phyloP scores from a whole-genome alignment of 2,113 vertebrate genomes.

The Erythrolamprus reginae region DNA sequence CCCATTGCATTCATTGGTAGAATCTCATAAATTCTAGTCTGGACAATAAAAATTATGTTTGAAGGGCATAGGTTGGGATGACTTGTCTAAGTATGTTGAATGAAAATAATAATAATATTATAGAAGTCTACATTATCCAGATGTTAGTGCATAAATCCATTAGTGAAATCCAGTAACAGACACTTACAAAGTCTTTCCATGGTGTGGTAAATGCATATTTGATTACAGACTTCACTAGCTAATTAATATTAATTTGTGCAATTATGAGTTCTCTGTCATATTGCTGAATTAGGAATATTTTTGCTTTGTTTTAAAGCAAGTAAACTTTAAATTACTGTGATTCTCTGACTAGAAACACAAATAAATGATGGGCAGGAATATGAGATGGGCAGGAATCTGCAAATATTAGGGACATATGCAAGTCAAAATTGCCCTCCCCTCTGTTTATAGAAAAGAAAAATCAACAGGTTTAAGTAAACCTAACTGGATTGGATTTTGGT shows the following conservation, averaged over 20 bases:
- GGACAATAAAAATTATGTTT: neutral
- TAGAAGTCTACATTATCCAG: neutral
- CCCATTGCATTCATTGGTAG: neutral
- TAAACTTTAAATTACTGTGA: neutral
- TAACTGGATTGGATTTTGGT: neutral
- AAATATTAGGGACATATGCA: neutral
- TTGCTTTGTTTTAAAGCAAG: neutral
- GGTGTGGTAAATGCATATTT: neutral
- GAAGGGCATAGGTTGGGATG: neutral
- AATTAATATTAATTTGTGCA: neutral
- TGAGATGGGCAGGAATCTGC: neutral
- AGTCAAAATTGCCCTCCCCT: neutral
- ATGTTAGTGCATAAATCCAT: neutral
- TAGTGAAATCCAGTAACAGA: neutral
- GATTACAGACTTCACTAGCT: neutral
- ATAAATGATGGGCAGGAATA: neutral
- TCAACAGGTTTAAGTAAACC: neutral
- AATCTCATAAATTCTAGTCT: neutral
- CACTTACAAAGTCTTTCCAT: neutral
- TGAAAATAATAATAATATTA: neutral
- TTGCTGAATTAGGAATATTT: neutral
- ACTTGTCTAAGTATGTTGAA: neutral
- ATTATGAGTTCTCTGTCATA: neutral
- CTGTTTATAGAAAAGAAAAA: neutral
- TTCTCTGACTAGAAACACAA: neutral